Percentiles rank a stretch among this genome's conserved stretches.
These are phyloP conservation scores for Poliocrania exsul DNA, from an alignment of 2,797 vertebrate genomes.

Conservation along the genomic window DNA sequence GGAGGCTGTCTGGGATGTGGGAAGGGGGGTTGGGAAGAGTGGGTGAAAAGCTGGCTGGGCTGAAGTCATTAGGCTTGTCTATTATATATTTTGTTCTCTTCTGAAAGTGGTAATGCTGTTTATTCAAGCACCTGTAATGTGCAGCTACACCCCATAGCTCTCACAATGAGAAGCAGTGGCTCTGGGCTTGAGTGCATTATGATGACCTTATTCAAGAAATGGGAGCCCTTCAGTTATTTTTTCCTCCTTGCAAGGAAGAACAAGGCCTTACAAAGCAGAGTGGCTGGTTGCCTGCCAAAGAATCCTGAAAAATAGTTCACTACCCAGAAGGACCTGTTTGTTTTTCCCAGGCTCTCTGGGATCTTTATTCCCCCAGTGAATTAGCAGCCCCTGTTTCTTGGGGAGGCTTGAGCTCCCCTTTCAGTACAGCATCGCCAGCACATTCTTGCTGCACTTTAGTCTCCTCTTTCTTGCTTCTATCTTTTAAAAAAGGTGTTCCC, in stretches of 20 bases:
- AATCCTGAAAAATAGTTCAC: constrained; percentile 69
- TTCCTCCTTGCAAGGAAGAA: constrained; percentile 45
- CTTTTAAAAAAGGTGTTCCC: not conserved
- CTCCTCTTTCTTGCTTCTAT: not conserved
- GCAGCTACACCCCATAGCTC: constrained; percentile 12
- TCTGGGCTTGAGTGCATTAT: not conserved
- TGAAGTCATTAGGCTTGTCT: constrained; percentile 18
- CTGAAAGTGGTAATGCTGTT: constrained; percentile 19
- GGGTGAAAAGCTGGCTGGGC: not conserved
- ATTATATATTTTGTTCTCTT: constrained; percentile 15
- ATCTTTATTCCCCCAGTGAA: constrained; percentile 49
- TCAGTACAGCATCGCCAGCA: not conserved
- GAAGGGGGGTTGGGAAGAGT: not conserved
- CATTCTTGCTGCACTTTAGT: not conserved
- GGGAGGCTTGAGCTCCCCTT: not conserved
- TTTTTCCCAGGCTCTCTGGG: constrained; percentile 70
- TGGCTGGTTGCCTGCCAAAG: constrained; percentile 65
- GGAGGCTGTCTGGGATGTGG: not conserved
- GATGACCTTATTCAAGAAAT: constrained; percentile 45
- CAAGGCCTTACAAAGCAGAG: constrained; percentile 56
- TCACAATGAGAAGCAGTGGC: not conserved
- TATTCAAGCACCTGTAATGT: constrained; percentile 55
- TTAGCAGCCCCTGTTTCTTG: constrained; percentile 40
- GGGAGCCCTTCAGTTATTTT: constrained; percentile 33
- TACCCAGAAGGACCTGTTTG: constrained; percentile 68